Conservation (phyloP, 2,888 invertebrate genomes). For the Hymenopus coronatus region DNA sequence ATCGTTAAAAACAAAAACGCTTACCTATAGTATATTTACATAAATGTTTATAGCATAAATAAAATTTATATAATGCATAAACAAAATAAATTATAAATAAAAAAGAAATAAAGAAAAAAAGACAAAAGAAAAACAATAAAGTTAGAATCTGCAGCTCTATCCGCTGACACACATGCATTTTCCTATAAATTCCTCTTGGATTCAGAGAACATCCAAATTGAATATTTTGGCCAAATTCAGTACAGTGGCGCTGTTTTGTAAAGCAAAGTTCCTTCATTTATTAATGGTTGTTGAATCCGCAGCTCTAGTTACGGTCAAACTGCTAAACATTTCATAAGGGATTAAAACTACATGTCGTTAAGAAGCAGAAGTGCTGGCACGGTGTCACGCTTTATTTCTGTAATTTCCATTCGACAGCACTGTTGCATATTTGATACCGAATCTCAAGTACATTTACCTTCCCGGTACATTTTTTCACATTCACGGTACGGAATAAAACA, state of each 20-base stretch:
- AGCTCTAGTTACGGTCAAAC: background rate
- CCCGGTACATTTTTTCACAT: background rate
- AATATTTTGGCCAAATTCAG: background rate
- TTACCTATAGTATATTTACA: no score
- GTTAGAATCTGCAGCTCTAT: no score
- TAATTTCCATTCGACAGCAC: background rate
- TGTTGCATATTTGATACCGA: background rate
- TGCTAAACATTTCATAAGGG: background rate
- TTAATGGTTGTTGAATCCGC: slow-evolving; percentile 2
- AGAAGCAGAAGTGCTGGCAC: background rate
- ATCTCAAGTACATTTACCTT: background rate
- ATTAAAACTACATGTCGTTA: background rate
- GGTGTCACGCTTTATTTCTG: background rate
- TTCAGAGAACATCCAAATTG: no score
- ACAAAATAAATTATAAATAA: no score
- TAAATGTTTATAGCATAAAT: no score
- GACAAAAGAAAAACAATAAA: no score
- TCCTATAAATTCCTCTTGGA: no score
- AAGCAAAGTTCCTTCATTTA: background rate
- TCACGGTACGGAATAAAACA: background rate
- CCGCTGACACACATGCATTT: no score
- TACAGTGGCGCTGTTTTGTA: background rate
- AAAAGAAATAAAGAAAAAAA: no score
- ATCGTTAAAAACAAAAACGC: no score
- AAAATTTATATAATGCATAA: no score